These are phyloP conservation scores for Empis stercorea DNA, from an alignment of 2,888 invertebrate species.

Conservation along the genomic window DNA sequence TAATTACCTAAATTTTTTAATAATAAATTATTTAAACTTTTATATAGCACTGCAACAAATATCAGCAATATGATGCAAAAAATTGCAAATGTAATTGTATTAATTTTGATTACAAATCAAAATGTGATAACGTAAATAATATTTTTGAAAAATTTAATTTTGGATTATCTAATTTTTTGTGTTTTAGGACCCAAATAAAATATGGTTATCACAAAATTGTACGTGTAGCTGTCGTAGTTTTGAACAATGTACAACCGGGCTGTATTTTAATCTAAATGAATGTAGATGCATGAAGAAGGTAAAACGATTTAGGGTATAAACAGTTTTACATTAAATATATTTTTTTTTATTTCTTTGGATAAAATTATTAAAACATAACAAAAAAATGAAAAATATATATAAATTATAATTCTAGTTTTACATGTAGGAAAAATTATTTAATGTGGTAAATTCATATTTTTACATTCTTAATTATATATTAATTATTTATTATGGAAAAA, in stretches of 20 bases:
- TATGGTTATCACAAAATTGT: constrained; percentile 49
- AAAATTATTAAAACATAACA: too few species aligned
- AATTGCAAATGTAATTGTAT: constrained; percentile 49
- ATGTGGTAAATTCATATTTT: not conserved
- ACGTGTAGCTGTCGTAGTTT: constrained; percentile 44
- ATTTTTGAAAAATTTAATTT: not conserved
- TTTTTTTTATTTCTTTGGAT: not conserved
- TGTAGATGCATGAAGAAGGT: constrained; percentile 33
- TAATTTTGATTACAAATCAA: constrained; percentile 44
- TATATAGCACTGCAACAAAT: constrained; percentile 42
- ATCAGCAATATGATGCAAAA: constrained; percentile 43
- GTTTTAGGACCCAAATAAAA: constrained; percentile 38
- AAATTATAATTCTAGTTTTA: too few species aligned
- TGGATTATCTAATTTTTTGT: not conserved
- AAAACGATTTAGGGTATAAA: constrained; percentile 6
- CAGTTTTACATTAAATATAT: too few species aligned
- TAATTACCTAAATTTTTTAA: not conserved
- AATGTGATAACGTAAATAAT: constrained; percentile 36
- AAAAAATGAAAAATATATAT: too few species aligned
- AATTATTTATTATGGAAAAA: not conserved
- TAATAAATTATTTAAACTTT: constrained; percentile 10
- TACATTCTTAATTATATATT: not conserved
- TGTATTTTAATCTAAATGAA: constrained; percentile 40
- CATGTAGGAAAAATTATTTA: too few species aligned
- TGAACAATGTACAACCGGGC: constrained; percentile 47